phyloP scores from a whole-genome alignment of 2,888 invertebrate genomes.

The Agonopterix subpropinquella region DNA sequence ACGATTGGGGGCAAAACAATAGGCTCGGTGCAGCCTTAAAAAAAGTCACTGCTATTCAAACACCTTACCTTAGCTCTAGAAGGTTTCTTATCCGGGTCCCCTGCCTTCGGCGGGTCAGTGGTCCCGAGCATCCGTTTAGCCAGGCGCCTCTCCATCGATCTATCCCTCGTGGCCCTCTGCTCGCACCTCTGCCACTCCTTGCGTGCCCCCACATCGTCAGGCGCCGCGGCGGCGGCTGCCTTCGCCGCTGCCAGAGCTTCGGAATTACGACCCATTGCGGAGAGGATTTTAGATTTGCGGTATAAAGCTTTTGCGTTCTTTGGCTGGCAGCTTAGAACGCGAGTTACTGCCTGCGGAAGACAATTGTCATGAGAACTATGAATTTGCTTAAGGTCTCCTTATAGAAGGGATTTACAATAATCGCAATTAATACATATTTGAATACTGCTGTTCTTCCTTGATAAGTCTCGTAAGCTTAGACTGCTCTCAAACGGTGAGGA shows the following conservation, averaged over 20 bases:
- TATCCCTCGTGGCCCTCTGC: conserved; percentile 44
- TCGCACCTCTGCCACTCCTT: conserved; percentile 61
- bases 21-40: too few relatives aligned
- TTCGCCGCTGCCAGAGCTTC: conserved; percentile 79
- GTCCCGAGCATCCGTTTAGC: conserved; percentile 66
- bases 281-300: conserved; percentile 78
- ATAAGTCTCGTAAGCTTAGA: too few relatives aligned
- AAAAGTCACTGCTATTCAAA: too few relatives aligned
- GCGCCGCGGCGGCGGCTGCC: conserved; percentile 55
- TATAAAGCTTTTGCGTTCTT: conserved; percentile 93
- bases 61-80: conserved; percentile 48
- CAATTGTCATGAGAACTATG: too few relatives aligned
- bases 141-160: conserved; percentile 67
- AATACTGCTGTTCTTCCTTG: too few relatives aligned
- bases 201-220: conserved; percentile 50
- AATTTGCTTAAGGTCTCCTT: too few relatives aligned
- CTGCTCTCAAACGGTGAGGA: too few relatives aligned
- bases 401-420: neutral
- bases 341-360: conserved; percentile 81
- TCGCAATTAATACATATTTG: too few relatives aligned
- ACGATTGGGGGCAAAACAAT: too few relatives aligned
- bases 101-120: conserved; percentile 12
- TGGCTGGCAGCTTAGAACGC: conserved; percentile 89
- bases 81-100: conserved; percentile 51
- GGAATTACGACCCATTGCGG: conserved; percentile 75